Base-by-base conservation (phyloP, 1,140 invertebrate genomes). In the Copidosoma floridanum region DNA sequence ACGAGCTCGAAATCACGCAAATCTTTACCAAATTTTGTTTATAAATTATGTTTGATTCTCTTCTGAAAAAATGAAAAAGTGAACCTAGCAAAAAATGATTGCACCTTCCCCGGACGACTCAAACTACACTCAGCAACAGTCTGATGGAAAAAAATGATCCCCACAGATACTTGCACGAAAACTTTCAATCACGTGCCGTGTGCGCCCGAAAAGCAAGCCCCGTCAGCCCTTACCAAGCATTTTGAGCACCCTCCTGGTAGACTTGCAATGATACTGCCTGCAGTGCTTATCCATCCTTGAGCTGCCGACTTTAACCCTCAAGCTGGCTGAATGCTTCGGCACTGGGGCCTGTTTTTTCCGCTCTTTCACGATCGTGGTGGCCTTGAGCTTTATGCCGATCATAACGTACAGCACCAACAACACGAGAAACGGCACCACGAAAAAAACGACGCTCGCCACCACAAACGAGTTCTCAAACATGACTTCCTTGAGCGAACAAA, bases 391-490 rank as follows among this genome's bases (percentile, higher is more conserved):
- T 5, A 92, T 66, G 2, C 89, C 93, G 66, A 95, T 95, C 40
- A 92, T 77, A 3, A 87, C 82, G 70, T 96, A 95, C 0, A 94
- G 81, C 3, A 89, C 86, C 2, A 89, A 91, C 57, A 95, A 95
- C 21, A 94, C 70, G 3, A 87, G 85, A 91, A 95, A 93, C 0
- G 94, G 93, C 6, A 88, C 81, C 1, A 93, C 82, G 71, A 96
- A 95, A 77, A 96, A 94, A 12, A 95, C 71, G 59, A 93, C 85
- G 0, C 91, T 92, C 1, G 92, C 93, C n/a, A 94, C 78, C 68
- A 91, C 89, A 71, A 95, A 95, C 0, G 89, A 87, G 71, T 92
- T 87, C 20, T 83, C 72, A 4, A 90, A 76, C 14, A 90, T 83
- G 1, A 86, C 80, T 47, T 77, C 80, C 53, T 86, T 87, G 62